Evolutionary conservation across 2,888 invertebrate genomes (phyloP), one percentile per base, ranked within the genome.

Genomic region (Philereme vetulata): DNA sequence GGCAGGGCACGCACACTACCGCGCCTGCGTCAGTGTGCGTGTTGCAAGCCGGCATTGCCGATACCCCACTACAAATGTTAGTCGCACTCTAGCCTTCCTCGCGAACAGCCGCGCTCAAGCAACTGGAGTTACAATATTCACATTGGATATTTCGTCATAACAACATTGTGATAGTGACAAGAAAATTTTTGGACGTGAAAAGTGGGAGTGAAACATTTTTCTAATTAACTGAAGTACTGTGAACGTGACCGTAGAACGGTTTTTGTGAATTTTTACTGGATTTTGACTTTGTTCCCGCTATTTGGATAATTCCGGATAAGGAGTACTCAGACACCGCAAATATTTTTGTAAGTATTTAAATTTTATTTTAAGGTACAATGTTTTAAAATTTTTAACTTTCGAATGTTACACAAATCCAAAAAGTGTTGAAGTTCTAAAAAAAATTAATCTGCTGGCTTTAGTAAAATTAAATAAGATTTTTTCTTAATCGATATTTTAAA

Each of bases 1-100:
- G 5, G 7, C 4, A 10, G 32, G 0, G 40, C 35, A 4, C 33
- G 36, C 71, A 70, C 72, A 69, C 71, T 44, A 42, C 35, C 42
- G 52, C 51, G 32, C n/a, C 5, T 62, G 60, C 59, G 67, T 1
- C 36, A 58, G 83, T 87, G 88, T 88, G 90, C 64, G 88, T 71
- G 80, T 64, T 80, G 80, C 86, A 83, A 83, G 80, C 85, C 81
- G 83, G 86, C 81, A 83, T 80, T 85, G 85, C 76, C 74, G 74
- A 86, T 88, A 87, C 90, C 92, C 91, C 92, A 86, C 92, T 90
- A 90, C 90, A 85, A 84, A 84, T 76, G 83, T 89, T 81, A 91
- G 90, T 92, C 89, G 81, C 82, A 77, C 88, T 86, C 86, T 78
- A 84, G 84, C 82, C 84, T 75, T 77, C 76, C 75, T 67, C 67